A percentile compares a stretch with the other conserved stretches of the same genome.
These are phyloP conservation scores for Schizothorax lantsangensis DNA, from an alignment of 2,797 vertebrate species.

Conservation along the genomic window DNA sequence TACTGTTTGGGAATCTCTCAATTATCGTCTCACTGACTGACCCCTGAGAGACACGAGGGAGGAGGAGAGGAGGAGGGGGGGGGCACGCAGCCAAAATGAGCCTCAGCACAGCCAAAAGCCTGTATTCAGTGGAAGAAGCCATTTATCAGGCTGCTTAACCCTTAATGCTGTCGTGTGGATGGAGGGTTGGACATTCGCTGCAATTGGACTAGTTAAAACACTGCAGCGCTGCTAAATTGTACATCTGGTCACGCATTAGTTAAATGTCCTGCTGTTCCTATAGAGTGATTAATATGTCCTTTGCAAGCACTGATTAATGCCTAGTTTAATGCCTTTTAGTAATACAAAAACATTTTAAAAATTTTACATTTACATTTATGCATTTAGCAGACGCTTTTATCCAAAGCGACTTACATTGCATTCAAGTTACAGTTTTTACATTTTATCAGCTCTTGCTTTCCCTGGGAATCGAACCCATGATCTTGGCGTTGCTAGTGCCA, in stretches of 20 bases:
- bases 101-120: conserved; percentile 48
- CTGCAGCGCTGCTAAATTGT: conserved; percentile 32
- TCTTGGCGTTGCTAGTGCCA: too few species aligned
- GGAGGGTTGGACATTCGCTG: conserved; percentile 41
- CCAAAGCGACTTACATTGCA: too few species aligned
- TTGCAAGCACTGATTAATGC: conserved; percentile 13
- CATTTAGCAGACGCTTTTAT: too few species aligned
- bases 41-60: conserved; percentile 55
- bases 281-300: conserved; percentile 27
- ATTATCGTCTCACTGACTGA: conserved; percentile 62
- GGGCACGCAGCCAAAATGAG: conserved; percentile 28
- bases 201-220: conserved; percentile 61
- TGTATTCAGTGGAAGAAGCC: conserved; percentile 50
- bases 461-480: too few species aligned
- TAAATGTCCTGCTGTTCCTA: conserved; percentile 42
- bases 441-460: too few species aligned
- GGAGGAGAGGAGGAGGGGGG: conserved; percentile 38
- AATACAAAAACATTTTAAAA: not conserved
- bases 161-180: conserved; percentile 36
- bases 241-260: conserved; percentile 58
- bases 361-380: too few species aligned
- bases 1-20: conserved; percentile 65
- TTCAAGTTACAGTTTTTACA: too few species aligned
- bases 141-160: conserved; percentile 61
- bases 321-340: conserved; percentile 3